phyloP scores from a whole-genome alignment of 2,797 vertebrate species.

The Hippocampus kuda region DNA sequence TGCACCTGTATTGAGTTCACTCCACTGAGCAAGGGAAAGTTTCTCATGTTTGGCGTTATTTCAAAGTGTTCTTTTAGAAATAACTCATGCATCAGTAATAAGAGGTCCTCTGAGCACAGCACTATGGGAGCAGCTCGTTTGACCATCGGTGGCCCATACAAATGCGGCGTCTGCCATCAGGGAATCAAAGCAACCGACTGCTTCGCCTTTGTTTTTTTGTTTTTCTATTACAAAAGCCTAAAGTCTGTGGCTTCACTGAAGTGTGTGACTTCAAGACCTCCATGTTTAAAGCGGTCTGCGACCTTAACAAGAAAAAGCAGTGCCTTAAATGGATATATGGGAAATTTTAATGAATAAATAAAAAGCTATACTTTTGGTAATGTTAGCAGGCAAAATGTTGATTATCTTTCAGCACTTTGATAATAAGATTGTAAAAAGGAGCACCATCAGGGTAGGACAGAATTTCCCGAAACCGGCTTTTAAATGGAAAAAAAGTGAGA shows the following conservation, averaged over 20 bases:
- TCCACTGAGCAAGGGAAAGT: conserved; percentile 38
- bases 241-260: conserved; percentile 1
- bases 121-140: conserved; percentile 23
- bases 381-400: not conserved
- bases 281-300: not conserved
- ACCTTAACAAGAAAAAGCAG: not conserved
- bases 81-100: conserved; percentile 49
- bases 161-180: conserved; percentile 22
- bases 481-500: not conserved
- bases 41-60: conserved; percentile 51
- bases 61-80: conserved; percentile 50
- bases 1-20: conserved; percentile 22
- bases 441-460: too few species aligned
- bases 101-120: conserved; percentile 28
- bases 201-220: conserved; percentile 4
- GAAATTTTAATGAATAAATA: not conserved
- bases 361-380: not conserved
- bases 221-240: conserved; percentile 15
- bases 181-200: conserved; percentile 15
- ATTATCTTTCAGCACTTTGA: too few species aligned
- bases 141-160: conserved; percentile 28
- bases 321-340: not conserved
- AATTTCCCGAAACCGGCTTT: not conserved
- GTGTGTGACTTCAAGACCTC: conserved; percentile 7
- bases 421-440: too few species aligned